Percentiles rank a stretch among this genome's conserved stretches.
Conservation (phyloP, 2,888 invertebrate genomes). For the Spicauda simplicius region DNA sequence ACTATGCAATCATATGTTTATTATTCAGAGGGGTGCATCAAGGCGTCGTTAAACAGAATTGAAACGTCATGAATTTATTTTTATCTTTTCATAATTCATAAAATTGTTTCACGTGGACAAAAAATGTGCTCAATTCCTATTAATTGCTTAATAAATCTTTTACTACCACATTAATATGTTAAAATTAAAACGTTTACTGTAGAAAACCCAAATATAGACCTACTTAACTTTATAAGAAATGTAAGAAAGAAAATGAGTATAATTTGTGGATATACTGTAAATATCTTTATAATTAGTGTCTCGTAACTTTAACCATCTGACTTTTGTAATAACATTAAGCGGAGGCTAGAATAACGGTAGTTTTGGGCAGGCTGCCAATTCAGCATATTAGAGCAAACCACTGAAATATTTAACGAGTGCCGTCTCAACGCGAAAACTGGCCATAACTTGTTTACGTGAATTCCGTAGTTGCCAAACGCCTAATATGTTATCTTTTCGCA, state of each 20-base stretch:
- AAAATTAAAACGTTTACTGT: too few relatives aligned
- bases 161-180: too few relatives aligned
- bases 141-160: too few relatives aligned
- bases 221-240: too few relatives aligned
- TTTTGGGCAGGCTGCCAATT: slow-evolving; percentile 31
- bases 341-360: slow-evolving; percentile 21
- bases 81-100: too few relatives aligned
- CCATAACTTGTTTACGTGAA: slow-evolving; percentile 33
- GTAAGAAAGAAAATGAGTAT: too few relatives aligned
- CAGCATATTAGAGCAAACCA: slow-evolving; percentile 29
- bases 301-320: slow-evolving; percentile 15
- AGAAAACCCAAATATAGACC: too few relatives aligned
- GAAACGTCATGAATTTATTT: too few relatives aligned
- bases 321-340: slow-evolving; percentile 27
- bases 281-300: slow-evolving; percentile 3
- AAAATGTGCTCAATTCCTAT: too few relatives aligned
- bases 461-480: slow-evolving; percentile 28
- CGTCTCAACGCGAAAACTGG: slow-evolving; percentile 29
- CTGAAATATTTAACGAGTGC: slow-evolving; percentile 35
- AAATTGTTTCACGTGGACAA: too few relatives aligned
- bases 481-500: slow-evolving; percentile 16
- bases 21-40: too few relatives aligned
- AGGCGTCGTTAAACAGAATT: too few relatives aligned
- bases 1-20: not conserved
- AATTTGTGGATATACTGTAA: not conserved